Evolutionary conservation across 2,888 invertebrate species (phyloP).

Genomic region (Masnerella sp.): DNA sequence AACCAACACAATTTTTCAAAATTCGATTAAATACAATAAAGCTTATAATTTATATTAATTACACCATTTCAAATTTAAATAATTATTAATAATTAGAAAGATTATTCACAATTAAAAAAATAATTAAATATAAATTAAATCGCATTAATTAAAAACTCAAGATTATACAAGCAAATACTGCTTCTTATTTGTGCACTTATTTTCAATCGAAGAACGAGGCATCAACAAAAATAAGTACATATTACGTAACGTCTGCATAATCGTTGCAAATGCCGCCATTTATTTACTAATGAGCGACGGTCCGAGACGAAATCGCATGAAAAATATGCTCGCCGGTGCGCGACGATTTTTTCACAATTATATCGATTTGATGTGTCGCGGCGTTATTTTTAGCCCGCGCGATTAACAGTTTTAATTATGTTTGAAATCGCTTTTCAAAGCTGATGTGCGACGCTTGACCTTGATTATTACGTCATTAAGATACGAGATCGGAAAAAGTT

Average conservation of each 20-base stretch:
- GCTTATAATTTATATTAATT: no score
- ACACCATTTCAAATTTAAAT: no score
- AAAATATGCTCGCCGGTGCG: constrained; percentile 1
- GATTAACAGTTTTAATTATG: constrained; percentile 21
- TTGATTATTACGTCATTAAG: constrained; percentile 51
- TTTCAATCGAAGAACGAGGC: constrained; percentile 34
- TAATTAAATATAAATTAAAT: no score
- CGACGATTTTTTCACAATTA: constrained; percentile 9
- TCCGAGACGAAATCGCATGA: constrained; percentile 36
- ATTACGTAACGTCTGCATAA: constrained; percentile 49
- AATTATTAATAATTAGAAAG: no score
- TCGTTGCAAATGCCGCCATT: constrained; percentile 47
- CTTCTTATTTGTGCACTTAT: no score
- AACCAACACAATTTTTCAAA: no score
- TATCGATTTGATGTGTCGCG: not conserved
- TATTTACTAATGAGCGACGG: constrained; percentile 49
- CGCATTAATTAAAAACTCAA: no score
- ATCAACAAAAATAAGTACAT: constrained; percentile 49
- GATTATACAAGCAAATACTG: no score
- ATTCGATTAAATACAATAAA: no score
- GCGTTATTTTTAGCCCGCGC: no score
- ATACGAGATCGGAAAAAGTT: constrained; percentile 44
- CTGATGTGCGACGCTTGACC: constrained; percentile 25
- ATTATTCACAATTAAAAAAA: no score
- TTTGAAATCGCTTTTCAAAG: constrained; percentile 31